phyloP scores from a whole-genome alignment of 2,888 invertebrate genomes.

The Heteromurus nitidus region DNA sequence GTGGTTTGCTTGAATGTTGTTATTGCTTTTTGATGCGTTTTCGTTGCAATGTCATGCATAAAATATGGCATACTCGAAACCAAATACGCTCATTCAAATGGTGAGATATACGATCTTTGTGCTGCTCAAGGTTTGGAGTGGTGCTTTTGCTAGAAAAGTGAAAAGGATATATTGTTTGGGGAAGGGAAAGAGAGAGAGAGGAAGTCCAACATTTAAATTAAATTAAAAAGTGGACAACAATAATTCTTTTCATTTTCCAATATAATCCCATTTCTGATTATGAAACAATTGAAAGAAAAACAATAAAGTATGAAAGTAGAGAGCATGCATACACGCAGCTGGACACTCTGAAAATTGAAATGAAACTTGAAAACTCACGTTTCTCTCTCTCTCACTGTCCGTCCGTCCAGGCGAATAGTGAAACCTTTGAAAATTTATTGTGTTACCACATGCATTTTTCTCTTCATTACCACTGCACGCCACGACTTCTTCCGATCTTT shows the following conservation, averaged over 20 bases:
- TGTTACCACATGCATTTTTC: slow-evolving; percentile 58
- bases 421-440: slow-evolving; percentile 40
- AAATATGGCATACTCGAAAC: background rate
- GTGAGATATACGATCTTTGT: no score
- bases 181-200: no score
- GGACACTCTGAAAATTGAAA: slow-evolving; percentile 48
- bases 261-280: no score
- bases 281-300: slow-evolving; percentile 46
- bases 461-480: slow-evolving; percentile 43
- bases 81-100: slow-evolving; percentile 17
- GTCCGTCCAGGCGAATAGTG: background rate
- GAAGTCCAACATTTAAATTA: no score
- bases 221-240: no score
- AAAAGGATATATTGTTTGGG: background rate
- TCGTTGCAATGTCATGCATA: slow-evolving; percentile 8
- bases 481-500: background rate
- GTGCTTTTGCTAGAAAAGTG: no score
- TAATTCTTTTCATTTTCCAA: no score
- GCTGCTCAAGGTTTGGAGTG: no score
- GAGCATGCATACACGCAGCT: slow-evolving; percentile 42
- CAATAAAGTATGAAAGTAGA: slow-evolving; percentile 42
- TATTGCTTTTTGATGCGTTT: slow-evolving; percentile 10
- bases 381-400: background rate
- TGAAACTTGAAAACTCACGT: slow-evolving; percentile 37
- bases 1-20: background rate